Percentiles rank a stretch among this genome's conserved stretches.
Conservation (phyloP, 2,113 vertebrate species). For the Nymphicus hollandicus region DNA sequence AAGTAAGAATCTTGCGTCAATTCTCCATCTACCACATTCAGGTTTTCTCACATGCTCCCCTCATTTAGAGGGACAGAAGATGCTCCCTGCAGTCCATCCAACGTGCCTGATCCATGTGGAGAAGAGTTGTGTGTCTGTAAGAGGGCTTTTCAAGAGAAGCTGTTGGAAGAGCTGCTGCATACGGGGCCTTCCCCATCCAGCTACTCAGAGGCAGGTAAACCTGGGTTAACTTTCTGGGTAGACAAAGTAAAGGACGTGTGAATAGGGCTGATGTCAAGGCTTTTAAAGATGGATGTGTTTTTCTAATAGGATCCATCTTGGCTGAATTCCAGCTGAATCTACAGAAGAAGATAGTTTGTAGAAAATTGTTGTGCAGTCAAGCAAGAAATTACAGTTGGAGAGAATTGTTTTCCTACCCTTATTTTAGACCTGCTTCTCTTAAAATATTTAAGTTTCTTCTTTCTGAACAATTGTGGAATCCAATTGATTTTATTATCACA, state of each 20-base stretch:
- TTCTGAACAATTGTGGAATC: conserved; percentile 40
- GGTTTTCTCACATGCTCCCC: not conserved
- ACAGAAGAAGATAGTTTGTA: conserved; percentile 16
- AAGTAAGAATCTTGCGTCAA: not conserved
- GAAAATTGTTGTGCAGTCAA: conserved; percentile 69
- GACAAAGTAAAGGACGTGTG: not conserved
- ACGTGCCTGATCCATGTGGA: not conserved
- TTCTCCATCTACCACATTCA: fast-evolving
- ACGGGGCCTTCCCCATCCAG: fast-evolving
- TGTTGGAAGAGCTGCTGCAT: not conserved
- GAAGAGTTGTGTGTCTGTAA: not conserved
- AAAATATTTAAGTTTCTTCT: conserved; percentile 58
- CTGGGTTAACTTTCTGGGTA: not conserved
- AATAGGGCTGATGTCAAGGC: not conserved
- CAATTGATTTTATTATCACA: conserved; percentile 59
- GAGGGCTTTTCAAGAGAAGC: not conserved
- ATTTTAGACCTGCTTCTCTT: conserved; percentile 43
- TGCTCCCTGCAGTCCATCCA: not conserved
- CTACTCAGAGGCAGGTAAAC: not conserved
- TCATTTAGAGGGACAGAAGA: not conserved
- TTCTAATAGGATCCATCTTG: not conserved
- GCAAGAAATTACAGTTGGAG: conserved; percentile 60
- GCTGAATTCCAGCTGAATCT: conserved; percentile 44
- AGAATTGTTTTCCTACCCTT: conserved; percentile 50
- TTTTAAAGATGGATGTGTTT: conserved; percentile 13